These are phyloP conservation scores for Hylaeus anthracinus DNA, from an alignment of 1,140 invertebrate species.

Conservation along the genomic window DNA sequence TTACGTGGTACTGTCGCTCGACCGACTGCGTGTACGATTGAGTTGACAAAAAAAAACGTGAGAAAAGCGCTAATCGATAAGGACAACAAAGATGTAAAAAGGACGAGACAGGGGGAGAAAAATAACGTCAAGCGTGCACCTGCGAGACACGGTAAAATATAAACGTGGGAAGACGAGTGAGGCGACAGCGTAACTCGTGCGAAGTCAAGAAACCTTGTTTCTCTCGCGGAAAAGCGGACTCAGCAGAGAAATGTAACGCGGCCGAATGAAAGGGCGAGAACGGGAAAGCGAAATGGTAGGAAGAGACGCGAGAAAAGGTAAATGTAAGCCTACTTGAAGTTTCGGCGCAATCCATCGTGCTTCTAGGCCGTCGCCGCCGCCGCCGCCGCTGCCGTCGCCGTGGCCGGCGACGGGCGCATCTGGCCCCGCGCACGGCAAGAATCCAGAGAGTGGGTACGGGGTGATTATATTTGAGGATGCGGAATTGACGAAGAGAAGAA, in stretches of 20 bases:
- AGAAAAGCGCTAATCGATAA: conserved; percentile 16
- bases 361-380: conserved; percentile 60
- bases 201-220: not conserved
- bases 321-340: conserved; percentile 76
- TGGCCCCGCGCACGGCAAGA: conserved; percentile 60
- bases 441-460: conserved; percentile 47
- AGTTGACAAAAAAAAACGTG: not conserved
- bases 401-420: conserved; percentile 73
- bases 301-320: conserved; percentile 21
- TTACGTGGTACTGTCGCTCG: not conserved
- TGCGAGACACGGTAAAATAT: conserved; percentile 2
- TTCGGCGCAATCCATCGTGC: conserved; percentile 79
- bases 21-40: not conserved
- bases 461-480: conserved; percentile 52
- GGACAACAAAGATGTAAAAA: not conserved
- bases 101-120: not conserved
- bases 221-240: not conserved
- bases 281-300: not conserved
- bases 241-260: not conserved
- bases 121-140: conserved; percentile 4
- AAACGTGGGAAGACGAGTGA: conserved; percentile 1
- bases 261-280: not conserved
- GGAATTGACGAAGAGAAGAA: conserved; percentile 47
- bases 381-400: conserved; percentile 44
- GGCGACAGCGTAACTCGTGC: not conserved